Evolutionary conservation across 2,797 vertebrate species (phyloP), one percentile per base, ranked within the genome.

Genomic region (Knipowitschia caucasica): DNA sequence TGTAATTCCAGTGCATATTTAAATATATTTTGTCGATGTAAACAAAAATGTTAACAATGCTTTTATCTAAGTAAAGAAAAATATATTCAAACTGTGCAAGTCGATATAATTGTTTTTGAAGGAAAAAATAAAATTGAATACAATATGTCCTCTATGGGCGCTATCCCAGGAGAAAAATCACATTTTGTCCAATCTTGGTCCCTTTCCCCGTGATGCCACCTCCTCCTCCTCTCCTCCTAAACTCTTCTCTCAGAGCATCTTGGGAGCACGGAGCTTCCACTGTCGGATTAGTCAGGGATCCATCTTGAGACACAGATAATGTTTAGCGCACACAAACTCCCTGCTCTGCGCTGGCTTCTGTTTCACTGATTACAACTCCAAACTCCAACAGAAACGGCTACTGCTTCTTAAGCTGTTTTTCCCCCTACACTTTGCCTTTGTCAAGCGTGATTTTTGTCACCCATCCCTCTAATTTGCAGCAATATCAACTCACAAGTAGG

Each of bases 301-400:
- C 86, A 87, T 89, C 83, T 90, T 89, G 88, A 89, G 86, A 88
- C 82, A 29, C 78, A 82, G 87, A 89, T 89, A 89, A 86, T 88
- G 84, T 85, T 86, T 72, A 73, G 79, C 40, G 40, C 56, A 52
- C 54, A 52, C 84, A 81, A 79, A 80, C 85, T 84, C 84, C 80
- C 59, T 84, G 73, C 85, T 83, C 82, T 85, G 74, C 49, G 30
- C 78, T 69, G 76, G 77, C 82, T 79, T 78, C 81, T 80, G 81
- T 76, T 70, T 59, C 69, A 43, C 80, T 81, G 84, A 89, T 87
- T 86, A 86, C 62, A 86, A 81, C 80, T 78, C 73, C 10, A 67
- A 78, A 79, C 80, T 76, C 71, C 71, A 82, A 64, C 80, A 81
- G 78, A 87, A 84, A 85, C 71, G 71, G 70, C 80, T 73, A 84